Conservation (phyloP, 2,888 invertebrate species). For the Omphaloscelis lunosa region DNA sequence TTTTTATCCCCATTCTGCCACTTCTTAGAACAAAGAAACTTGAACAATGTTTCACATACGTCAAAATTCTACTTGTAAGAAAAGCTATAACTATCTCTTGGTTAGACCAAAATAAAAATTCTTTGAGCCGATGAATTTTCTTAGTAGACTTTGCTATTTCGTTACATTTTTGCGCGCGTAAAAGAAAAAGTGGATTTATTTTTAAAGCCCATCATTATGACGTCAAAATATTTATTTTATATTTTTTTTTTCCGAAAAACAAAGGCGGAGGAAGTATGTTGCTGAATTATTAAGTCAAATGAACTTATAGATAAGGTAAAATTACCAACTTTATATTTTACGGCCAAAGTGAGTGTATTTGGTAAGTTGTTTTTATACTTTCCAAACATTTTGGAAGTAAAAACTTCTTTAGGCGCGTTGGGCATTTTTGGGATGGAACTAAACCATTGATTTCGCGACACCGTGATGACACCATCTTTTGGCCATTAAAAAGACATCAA, state of each 20-base stretch:
- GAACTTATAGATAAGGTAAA: neutral
- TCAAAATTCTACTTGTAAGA: neutral
- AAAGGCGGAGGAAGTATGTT: neutral
- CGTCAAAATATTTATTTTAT: neutral
- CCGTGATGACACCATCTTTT: no score
- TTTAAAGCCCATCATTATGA: neutral
- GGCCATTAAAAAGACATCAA: no score
- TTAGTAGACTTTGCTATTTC: slow-evolving; percentile 8
- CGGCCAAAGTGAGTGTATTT: neutral
- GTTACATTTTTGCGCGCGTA: slow-evolving; percentile 6
- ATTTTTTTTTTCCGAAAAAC: neutral
- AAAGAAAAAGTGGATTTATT: slow-evolving; percentile 23
- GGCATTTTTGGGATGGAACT: no score
- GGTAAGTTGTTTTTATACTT: no score
- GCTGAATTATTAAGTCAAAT: neutral
- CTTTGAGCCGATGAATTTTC: neutral
- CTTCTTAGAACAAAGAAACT: neutral
- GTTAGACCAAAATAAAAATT: neutral
- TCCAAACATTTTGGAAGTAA: no score
- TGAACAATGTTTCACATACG: neutral
- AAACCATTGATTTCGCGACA: no score
- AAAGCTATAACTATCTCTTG: neutral
- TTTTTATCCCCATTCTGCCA: no score
- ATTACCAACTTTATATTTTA: no score
- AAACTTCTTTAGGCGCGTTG: no score